A percentile compares a stretch with the other conserved stretches of the same genome.
These are phyloP conservation scores for Zhuqinia jingwanae DNA, from an alignment of 2,888 invertebrate species.

Conservation along the genomic window DNA sequence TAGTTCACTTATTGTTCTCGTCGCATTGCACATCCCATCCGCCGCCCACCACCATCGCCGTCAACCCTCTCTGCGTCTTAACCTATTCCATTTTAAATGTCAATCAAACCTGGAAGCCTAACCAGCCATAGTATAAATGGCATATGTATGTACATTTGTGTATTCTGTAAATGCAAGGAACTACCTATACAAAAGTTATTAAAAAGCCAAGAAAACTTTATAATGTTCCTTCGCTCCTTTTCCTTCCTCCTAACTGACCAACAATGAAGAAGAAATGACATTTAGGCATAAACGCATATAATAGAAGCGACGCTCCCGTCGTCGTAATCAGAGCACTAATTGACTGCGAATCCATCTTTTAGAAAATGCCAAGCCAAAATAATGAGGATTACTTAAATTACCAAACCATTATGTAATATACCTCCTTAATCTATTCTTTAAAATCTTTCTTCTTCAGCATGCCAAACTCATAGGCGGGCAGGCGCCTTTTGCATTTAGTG, in stretches of 20 bases:
- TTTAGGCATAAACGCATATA: neutral
- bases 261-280: neutral
- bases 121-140: no score
- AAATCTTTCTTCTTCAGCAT: neutral
- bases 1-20: neutral
- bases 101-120: no score
- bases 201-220: no score
- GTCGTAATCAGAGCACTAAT: neutral
- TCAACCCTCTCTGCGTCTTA: neutral
- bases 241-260: constrained; percentile 9
- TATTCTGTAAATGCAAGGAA: no score
- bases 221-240: no score
- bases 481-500: neutral
- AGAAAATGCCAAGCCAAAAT: constrained; percentile 9
- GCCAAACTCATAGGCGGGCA: neutral
- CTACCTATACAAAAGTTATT: no score
- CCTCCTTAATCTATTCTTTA: no score
- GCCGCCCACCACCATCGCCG: no score
- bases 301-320: neutral
- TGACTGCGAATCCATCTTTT: neutral
- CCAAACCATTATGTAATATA: no score
- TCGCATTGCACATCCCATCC: neutral
- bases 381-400: neutral
- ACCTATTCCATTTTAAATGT: constrained; percentile 4
- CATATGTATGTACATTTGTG: no score